phyloP scores from a whole-genome alignment of 2,797 vertebrate genomes.

The Ispidina picta region DNA sequence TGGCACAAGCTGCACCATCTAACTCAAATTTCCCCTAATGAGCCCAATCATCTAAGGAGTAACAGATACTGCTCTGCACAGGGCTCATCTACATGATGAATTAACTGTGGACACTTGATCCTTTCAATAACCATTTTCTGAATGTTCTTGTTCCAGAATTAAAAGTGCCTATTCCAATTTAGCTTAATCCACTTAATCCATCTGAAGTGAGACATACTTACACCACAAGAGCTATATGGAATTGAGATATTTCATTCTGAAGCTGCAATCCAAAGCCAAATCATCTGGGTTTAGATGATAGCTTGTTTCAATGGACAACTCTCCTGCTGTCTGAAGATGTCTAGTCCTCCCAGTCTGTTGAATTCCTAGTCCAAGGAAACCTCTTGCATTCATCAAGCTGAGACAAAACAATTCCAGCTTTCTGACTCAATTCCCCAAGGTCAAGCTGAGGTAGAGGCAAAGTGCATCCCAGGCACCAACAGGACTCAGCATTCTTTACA shows the following conservation, averaged over 20 bases:
- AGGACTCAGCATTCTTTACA: background rate
- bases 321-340: background rate
- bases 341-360: background rate
- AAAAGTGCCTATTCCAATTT: background rate
- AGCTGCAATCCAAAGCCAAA: background rate
- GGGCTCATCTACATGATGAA: background rate
- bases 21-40: background rate
- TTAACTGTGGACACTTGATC: background rate
- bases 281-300: background rate
- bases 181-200: background rate
- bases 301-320: background rate
- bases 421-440: background rate
- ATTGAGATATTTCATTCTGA: background rate
- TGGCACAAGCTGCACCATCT: background rate
- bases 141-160: background rate
- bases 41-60: background rate
- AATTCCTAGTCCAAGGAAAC: background rate
- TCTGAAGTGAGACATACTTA: background rate
- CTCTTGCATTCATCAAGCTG: background rate
- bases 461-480: background rate
- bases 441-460: background rate
- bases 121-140: background rate
- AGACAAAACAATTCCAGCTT: background rate
- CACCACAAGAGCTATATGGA: background rate
- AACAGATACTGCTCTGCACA: rapidly evolving